Conservation (phyloP, 2,113 vertebrate genomes). For the Oenanthe melanoleuca region DNA sequence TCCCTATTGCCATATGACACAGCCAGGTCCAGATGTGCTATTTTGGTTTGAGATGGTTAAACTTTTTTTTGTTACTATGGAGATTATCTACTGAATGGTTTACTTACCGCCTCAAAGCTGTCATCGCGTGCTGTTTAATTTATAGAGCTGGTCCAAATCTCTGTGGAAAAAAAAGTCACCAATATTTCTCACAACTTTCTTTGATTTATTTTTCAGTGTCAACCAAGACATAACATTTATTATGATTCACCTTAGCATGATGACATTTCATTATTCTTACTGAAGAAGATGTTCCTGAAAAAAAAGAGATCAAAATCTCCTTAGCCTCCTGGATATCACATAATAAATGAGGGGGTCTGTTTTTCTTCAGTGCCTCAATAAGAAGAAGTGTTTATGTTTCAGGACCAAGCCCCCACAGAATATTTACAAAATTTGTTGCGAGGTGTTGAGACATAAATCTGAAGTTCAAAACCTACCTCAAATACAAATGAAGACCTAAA, state of each 20-base stretch:
- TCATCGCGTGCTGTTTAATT: slow-evolving; percentile 87
- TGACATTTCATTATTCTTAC: slow-evolving; percentile 88
- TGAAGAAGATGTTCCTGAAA: slow-evolving; percentile 81
- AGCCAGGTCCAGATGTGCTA: slow-evolving; percentile 70
- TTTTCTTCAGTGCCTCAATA: slow-evolving; percentile 82
- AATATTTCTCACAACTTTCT: slow-evolving; percentile 84
- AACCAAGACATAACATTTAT: slow-evolving; percentile 89
- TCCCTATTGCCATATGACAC: slow-evolving; percentile 60
- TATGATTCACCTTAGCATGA: slow-evolving; percentile 88
- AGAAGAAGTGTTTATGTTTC: slow-evolving; percentile 78
- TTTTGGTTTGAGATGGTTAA: slow-evolving; percentile 81
- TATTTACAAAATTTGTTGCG: slow-evolving; percentile 84
- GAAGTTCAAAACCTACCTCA: slow-evolving; percentile 77
- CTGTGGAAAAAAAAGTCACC: slow-evolving; percentile 75
- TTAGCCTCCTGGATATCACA: slow-evolving; percentile 73
- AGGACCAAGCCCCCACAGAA: slow-evolving; percentile 78
- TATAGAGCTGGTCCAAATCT: slow-evolving; percentile 84
- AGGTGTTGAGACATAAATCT: slow-evolving; percentile 85
- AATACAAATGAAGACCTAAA: slow-evolving; percentile 72
- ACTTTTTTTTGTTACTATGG: slow-evolving; percentile 89
- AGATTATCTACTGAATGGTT: slow-evolving; percentile 87
- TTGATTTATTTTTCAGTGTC: slow-evolving; percentile 84
- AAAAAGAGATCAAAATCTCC: slow-evolving; percentile 77
- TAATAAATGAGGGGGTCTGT: slow-evolving; percentile 82
- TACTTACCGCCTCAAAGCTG: slow-evolving; percentile 81